Base-by-base conservation (phyloP, 1,140 invertebrate species). In the Drosophila pallidifrons region DNA sequence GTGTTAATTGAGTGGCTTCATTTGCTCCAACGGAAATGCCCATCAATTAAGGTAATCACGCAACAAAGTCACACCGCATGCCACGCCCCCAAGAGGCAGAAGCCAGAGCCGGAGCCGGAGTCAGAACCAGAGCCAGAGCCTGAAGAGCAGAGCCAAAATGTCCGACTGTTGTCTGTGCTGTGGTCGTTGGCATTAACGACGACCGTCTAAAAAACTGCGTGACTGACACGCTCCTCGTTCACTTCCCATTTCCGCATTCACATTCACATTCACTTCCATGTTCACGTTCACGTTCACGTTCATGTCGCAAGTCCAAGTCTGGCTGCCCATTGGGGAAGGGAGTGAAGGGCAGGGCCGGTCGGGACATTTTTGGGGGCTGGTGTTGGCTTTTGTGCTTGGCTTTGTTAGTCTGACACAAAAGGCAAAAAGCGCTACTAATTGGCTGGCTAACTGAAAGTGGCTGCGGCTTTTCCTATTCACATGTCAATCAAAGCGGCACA, bases 1-100 rank as follows among this genome's bases (percentile, higher is more conserved):
- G 85, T 89, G 85, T 89, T 89, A 89, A 89, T 90, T 89, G 85
- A 89, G 85, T 89, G 86, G 86, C 85, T 89, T 89, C 85, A 89
- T 89, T 89, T 90, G 81, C 68, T 70, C 81, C 78, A 81, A 64
- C 85, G 85, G 85, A 89, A 89, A 89, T 89, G 85, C 85, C 85
- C 85, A 89, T 89, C 85, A 89, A 89, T 89, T 89, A 89, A 79
- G 85, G 81, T 89, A 89, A 89, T 89, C 85, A 89, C 85, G 85
- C 85, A 89, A 89, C 86, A 85, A 89, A 88, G 83, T 89, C 83
- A 89, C 80, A 83, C 68, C 35, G 61, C 68, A 58, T 60, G 85
- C 81, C 81, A 78, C 72, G 76, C 82, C 82, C 69, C 67, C 35
- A 35, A 16, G 13, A 35, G 20, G 13, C 15, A 25, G 35, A 16